Percentiles rank a stretch among this genome's conserved stretches.
These are phyloP conservation scores for Dallia pectoralis DNA, from an alignment of 2,797 vertebrate species.

Conservation along the genomic window DNA sequence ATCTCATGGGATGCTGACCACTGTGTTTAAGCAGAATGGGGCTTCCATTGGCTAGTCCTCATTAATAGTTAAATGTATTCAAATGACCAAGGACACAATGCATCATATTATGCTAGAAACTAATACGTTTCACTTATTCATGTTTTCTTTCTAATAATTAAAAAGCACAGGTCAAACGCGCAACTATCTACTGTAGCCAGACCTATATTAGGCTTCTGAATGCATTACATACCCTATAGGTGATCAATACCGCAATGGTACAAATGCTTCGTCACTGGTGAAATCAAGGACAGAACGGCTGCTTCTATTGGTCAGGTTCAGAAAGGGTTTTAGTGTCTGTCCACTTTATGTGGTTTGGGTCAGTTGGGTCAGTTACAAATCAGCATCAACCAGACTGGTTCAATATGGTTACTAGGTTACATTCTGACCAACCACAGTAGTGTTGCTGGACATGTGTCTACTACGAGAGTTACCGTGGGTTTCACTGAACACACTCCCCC, in stretches of 20 bases:
- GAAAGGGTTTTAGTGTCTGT: no score
- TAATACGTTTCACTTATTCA: no score
- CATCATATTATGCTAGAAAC: neutral
- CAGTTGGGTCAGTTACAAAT: neutral
- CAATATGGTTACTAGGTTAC: neutral
- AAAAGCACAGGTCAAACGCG: neutral
- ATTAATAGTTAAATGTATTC: conserved; percentile 1
- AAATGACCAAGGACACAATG: neutral
- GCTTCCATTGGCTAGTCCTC: neutral
- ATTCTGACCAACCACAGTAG: neutral
- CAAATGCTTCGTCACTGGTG: no score
- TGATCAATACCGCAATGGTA: neutral
- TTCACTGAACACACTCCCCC: conserved; percentile 46
- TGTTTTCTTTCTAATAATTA: no score
- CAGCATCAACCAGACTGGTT: conserved; percentile 8
- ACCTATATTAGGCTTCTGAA: neutral
- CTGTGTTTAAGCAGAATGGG: neutral
- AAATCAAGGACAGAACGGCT: no score
- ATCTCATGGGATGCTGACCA: no score
- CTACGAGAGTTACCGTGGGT: neutral
- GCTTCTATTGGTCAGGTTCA: no score
- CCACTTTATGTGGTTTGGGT: neutral
- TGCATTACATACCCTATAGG: neutral
- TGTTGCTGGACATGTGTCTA: neutral
- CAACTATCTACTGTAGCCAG: no score